Evolutionary conservation across 2,888 invertebrate genomes (phyloP).

Genomic region (Phymatocera aterrima): DNA sequence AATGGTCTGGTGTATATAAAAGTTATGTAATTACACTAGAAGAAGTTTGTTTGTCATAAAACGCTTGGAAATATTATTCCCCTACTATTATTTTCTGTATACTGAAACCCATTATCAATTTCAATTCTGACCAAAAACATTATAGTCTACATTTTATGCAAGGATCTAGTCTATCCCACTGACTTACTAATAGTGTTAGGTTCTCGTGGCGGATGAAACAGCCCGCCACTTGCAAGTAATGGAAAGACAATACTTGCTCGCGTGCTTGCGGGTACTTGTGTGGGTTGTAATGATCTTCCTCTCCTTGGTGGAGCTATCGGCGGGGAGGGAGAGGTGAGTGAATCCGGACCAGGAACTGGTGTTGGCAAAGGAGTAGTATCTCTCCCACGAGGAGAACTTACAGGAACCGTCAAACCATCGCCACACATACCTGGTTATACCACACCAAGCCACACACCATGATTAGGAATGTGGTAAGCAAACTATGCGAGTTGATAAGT

Average conservation of each 20-base stretch:
- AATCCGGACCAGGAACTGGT: constrained; percentile 70
- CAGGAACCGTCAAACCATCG: constrained; percentile 72
- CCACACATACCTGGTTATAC: constrained; percentile 69
- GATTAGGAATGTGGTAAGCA: constrained; percentile 29
- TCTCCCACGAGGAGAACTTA: constrained; percentile 70
- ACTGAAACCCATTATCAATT: not conserved
- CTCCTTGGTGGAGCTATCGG: constrained; percentile 67
- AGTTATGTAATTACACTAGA: not conserved
- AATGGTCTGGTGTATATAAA: not conserved
- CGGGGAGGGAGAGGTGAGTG: constrained; percentile 70
- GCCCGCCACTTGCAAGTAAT: constrained; percentile 78
- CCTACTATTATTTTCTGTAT: not conserved
- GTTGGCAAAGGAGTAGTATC: constrained; percentile 68
- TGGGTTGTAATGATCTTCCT: constrained; percentile 69
- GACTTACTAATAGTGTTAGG: constrained; percentile 71
- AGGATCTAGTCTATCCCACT: constrained; percentile 12
- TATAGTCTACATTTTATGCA: constrained; percentile 17
- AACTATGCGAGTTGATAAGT: constrained; percentile 20
- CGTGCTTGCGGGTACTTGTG: constrained; percentile 81
- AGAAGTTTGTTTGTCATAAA: not conserved
- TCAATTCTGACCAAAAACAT: not conserved
- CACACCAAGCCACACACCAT: constrained; percentile 60
- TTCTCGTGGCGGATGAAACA: constrained; percentile 76
- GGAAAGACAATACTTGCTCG: constrained; percentile 88
- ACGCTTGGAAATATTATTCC: not conserved